A percentile compares a stretch with the other conserved stretches of the same genome.
Evolutionary conservation across 1,140 invertebrate species (phyloP).

Genomic region (Archivesica marissinica): DNA sequence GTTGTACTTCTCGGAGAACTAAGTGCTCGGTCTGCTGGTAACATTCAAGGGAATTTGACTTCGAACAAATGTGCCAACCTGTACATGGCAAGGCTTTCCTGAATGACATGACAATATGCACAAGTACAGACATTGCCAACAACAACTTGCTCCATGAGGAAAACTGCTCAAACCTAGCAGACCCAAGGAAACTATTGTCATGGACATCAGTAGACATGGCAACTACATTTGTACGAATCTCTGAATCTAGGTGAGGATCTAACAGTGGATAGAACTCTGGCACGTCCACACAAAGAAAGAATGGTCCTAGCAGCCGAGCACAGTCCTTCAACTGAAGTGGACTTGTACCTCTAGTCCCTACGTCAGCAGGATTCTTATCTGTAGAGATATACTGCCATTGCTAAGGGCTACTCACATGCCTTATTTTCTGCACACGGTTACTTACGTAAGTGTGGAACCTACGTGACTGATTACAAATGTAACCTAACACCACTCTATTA

Average conservation of each 20-base stretch:
- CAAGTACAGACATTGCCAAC: slow-evolving; percentile 10
- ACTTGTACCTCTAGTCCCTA: slow-evolving; percentile 5
- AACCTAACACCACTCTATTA: slow-evolving; percentile 55
- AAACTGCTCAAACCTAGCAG: slow-evolving; percentile 42
- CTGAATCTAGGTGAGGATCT: slow-evolving; percentile 7
- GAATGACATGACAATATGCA: slow-evolving; percentile 52
- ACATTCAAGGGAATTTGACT: neutral
- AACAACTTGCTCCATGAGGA: slow-evolving; percentile 55
- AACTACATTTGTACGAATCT: slow-evolving; percentile 2
- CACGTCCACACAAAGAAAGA: neutral
- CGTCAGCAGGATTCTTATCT: slow-evolving; percentile 48
- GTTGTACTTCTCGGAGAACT: neutral
- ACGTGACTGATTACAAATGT: slow-evolving; percentile 40
- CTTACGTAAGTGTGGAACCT: slow-evolving; percentile 48
- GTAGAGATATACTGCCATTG: slow-evolving; percentile 50
- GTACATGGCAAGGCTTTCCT: slow-evolving; percentile 10
- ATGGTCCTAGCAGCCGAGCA: slow-evolving; percentile 7
- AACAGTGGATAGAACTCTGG: neutral
- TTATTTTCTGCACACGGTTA: slow-evolving; percentile 37
- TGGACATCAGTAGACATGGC: neutral
- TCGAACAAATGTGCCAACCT: slow-evolving; percentile 58
- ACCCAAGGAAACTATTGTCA: neutral
- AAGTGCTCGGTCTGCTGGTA: neutral
- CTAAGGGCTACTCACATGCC: slow-evolving; percentile 4
- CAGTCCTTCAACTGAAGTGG: slow-evolving; percentile 18